Evolutionary conservation across 2,888 invertebrate genomes (phyloP), one percentile per base, ranked within the genome.

Genomic region (Cistogaster globosa): DNA sequence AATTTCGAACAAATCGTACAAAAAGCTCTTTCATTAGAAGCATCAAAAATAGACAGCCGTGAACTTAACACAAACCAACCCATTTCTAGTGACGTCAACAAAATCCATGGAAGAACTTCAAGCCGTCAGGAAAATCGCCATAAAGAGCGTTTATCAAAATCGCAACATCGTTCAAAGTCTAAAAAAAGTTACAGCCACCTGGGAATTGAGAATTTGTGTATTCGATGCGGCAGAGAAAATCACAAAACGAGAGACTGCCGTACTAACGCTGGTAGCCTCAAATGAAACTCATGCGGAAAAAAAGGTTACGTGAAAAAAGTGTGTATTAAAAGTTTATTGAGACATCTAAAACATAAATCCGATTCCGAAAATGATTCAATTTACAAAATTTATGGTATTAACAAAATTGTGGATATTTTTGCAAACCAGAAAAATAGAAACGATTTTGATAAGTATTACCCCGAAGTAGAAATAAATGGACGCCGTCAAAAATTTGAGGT

Each of bases 361-460:
- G 26, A 65, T 65, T 48, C 42, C 42, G 63, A 45, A 26, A 5
- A 63, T 63, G 63, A 63, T 45, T 22, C 63, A 65, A 65, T 65
- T n/a, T 7, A 65, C 22, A 45, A 65, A 48, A 26, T 45, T 65
- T 48, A 65, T 65, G 63, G 63, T 65, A 65, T 65, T 48, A 65
- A 65, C 18, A 16, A 65, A 65, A 65, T 65, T 45, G 63, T 65
- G 45, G 63, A 65, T 48, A 65, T 48, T 48, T 65, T 65, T 16
- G 45, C 63, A 65, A 48, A 20, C 16, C 63, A 48, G 48, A 26
- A 57, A 26, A 26, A 57, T 58, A 8, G 4, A 5, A 12, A 60
- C 32, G 58, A 60, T 60, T 6, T 3, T 22, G 22, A 20, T 22
- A 63, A 63, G 22, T 63, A 63, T 9, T 45, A 63, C 16, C 45